Conservation (phyloP, 2,888 invertebrate genomes). For the Eurytoma adleriae region DNA sequence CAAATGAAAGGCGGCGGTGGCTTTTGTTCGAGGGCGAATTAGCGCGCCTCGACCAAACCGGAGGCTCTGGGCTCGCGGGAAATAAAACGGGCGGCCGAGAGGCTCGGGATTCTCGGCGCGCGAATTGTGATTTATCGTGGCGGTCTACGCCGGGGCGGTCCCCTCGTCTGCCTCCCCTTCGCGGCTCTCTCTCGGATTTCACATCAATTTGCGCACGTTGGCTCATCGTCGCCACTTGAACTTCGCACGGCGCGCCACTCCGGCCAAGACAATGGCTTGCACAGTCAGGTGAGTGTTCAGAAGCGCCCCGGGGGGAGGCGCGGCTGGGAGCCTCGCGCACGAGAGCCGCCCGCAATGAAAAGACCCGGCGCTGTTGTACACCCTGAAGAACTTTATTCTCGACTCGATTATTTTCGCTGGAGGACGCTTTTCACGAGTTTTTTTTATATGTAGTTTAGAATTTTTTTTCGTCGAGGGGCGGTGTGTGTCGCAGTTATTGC, state of each 20-base stretch:
- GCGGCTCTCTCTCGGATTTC: too few species aligned
- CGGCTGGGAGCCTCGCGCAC: background rate
- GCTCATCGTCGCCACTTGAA: constrained; percentile 42
- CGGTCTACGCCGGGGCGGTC: constrained; percentile 5
- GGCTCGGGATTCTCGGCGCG: background rate
- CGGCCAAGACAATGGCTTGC: constrained; percentile 48
- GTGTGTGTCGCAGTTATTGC: too few species aligned
- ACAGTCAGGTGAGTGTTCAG: constrained; percentile 47
- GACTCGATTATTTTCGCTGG: too few species aligned
- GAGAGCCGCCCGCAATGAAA: too few species aligned
- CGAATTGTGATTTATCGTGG: constrained; percentile 53
- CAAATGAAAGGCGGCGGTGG: constrained; percentile 48
- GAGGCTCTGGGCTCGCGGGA: constrained; percentile 7
- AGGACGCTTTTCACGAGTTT: too few species aligned
- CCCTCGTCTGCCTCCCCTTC: background rate
- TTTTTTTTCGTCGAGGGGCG: too few species aligned
- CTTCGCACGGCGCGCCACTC: constrained; percentile 33
- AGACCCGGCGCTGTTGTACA: too few species aligned
- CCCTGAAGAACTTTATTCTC: too few species aligned
- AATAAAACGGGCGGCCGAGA: constrained; percentile 32
- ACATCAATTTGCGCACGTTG: constrained; percentile 56
- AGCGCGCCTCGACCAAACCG: constrained; percentile 40
- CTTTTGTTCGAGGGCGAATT: constrained; percentile 44
- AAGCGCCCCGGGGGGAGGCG: background rate
- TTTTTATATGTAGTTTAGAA: too few species aligned